Base-by-base conservation (phyloP, 2,888 invertebrate species). In the Drosophila peninsularis region DNA sequence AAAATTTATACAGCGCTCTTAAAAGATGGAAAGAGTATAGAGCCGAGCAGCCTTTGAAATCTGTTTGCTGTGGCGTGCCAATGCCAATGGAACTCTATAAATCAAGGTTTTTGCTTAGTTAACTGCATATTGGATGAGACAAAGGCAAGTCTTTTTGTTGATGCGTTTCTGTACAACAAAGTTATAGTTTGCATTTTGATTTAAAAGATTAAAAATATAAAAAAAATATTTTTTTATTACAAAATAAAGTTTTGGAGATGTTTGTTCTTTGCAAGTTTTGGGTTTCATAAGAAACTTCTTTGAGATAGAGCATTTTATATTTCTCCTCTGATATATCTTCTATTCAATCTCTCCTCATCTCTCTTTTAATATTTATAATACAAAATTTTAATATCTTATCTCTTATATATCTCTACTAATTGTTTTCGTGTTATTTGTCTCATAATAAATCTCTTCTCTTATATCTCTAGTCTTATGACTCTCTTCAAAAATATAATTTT, bases 1-100 rank as follows among this genome's bases (percentile, higher is more conserved):
- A 67, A 79, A 78, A 78, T 73, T 65, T 62, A 44, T 45, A 37
- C 36, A 5, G 13, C 11, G 10, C 36, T 49, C n/a, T 17, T 21
- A 34, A 36, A 11, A 19, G 11, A 9, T 34, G 14, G 61, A 19
- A n/a, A 63, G 49, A 14, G 61, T n/a, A 60, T 49, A 34, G 11
- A n/a, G 27, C 17, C 30, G n/a, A 9, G 3, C n/a, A 24, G 32
- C 27, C 37, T 52, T 37, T n/a, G 6, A 50, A 50, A 10, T 21
- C 34, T 34, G 11, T 11, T 37, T 27, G 13, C 1, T 10, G 5
- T 50, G 11, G 7, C 21, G 3, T 1, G 7, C 4, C 24, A 5
- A 24, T 24, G 27, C 7, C 27, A 30, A 30, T 30, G 27, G 27
- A 24, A 5, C 24, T 24, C 4, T 30, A 17, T 47, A 17, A 27